These are phyloP conservation scores for Cygnus atratus DNA, from an alignment of 2,113 vertebrate genomes.

Conservation along the genomic window DNA sequence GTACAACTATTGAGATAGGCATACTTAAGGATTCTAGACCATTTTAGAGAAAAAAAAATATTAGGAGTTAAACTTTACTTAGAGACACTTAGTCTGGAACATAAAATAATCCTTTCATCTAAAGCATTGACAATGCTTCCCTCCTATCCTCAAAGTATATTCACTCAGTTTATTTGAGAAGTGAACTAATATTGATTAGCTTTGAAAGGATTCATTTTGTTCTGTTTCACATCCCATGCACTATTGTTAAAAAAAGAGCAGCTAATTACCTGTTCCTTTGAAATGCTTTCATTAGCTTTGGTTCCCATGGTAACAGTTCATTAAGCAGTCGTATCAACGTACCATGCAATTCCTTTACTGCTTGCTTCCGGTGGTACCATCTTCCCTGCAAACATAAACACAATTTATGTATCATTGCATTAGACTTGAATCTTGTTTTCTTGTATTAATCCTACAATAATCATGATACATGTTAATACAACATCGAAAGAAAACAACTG, in stretches of 20 bases:
- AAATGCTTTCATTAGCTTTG: conserved; percentile 94
- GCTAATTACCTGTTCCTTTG: conserved; percentile 93
- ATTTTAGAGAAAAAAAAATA: neutral
- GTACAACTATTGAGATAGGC: neutral
- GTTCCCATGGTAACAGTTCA: conserved; percentile 97
- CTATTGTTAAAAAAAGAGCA: neutral
- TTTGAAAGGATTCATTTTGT: neutral
- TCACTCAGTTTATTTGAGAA: neutral
- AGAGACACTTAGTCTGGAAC: neutral
- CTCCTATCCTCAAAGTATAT: neutral
- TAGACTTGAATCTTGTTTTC: neutral
- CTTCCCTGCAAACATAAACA: conserved; percentile 82
- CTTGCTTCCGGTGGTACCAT: conserved; percentile 89
- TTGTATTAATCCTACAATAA: neutral
- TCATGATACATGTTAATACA: neutral
- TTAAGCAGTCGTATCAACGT: conserved; percentile 94
- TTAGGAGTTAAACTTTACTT: neutral
- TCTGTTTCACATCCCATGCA: neutral
- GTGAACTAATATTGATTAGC: neutral
- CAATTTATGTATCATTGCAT: neutral
- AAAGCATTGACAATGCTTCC: neutral
- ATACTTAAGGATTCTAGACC: neutral
- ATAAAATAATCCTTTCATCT: neutral
- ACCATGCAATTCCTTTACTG: conserved; percentile 94
- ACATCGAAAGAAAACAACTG: neutral